Evolutionary conservation across 2,797 vertebrate species (phyloP).

Genomic region (Cynopterus sphinx): DNA sequence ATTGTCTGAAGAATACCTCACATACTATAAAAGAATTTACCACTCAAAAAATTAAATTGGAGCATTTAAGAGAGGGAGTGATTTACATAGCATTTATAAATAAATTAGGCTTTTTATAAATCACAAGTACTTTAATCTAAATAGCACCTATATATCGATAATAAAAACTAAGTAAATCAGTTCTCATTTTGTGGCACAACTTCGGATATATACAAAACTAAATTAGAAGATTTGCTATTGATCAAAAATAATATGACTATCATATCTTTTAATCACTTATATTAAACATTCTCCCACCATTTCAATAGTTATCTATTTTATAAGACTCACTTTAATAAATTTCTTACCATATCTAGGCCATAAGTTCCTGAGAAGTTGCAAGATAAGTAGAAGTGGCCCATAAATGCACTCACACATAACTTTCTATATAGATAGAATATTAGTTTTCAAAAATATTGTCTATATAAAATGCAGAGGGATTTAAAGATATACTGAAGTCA

Average conservation of each 20-base stretch:
- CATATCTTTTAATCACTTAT: background rate
- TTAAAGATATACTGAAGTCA: background rate
- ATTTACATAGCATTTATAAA: slow-evolving; percentile 39
- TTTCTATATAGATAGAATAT: background rate
- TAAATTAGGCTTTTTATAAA: slow-evolving; percentile 41
- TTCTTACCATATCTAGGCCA: background rate
- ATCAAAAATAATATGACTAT: background rate
- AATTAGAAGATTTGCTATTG: background rate
- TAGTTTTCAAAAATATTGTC: background rate
- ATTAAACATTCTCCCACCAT: background rate
- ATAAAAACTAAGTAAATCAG: background rate
- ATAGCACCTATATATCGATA: background rate
- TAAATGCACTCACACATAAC: background rate
- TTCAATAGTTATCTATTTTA: background rate
- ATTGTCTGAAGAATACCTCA: background rate
- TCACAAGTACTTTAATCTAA: background rate
- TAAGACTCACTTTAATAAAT: background rate
- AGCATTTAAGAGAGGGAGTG: background rate
- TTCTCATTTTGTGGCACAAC: background rate
- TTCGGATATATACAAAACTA: background rate
- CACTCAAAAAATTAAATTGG: background rate
- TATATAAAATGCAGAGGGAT: background rate
- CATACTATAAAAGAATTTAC: background rate
- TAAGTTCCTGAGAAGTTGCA: background rate
- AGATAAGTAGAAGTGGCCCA: background rate